Percentiles rank a stretch among this genome's conserved stretches.
These are phyloP conservation scores for Zhuqinia jingwanae DNA, from an alignment of 2,888 invertebrate genomes.

Conservation along the genomic window DNA sequence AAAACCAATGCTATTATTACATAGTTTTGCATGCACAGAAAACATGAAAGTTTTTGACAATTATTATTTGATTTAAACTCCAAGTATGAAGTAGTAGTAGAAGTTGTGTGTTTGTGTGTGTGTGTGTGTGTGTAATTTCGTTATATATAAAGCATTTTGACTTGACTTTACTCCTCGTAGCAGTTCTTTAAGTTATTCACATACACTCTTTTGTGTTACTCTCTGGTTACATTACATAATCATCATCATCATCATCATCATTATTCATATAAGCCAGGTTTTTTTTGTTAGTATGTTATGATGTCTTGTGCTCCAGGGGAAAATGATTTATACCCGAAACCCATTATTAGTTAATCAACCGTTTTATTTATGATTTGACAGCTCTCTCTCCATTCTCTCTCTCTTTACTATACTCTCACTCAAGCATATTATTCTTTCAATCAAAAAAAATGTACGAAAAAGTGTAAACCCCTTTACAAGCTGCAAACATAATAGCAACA, in stretches of 20 bases:
- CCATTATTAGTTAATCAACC: conserved; percentile 72
- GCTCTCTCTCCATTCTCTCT: conserved; percentile 59
- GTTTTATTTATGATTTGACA: conserved; percentile 71
- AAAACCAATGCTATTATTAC: background rate
- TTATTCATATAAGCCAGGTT: background rate
- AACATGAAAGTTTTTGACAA: conserved; percentile 44
- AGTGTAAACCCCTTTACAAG: conserved; percentile 59
- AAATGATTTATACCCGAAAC: conserved; percentile 71
- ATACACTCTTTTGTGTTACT: too few species aligned
- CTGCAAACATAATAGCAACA: conserved; percentile 62
- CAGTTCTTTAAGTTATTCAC: background rate
- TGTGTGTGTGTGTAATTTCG: conserved; percentile 44
- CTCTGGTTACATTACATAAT: conserved; percentile 6
- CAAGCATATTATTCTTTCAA: conserved; percentile 29
- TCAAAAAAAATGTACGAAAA: conserved; percentile 26
- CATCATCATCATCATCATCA: too few species aligned
- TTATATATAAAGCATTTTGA: conserved; percentile 38
- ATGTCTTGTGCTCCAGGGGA: conserved; percentile 57
- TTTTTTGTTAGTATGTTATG: background rate
- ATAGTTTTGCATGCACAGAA: background rate
- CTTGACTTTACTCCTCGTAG: background rate
- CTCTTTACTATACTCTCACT: background rate
- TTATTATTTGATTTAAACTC: conserved; percentile 54
- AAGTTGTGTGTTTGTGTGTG: background rate
- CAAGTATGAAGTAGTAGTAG: too few species aligned